Evolutionary conservation across 1,140 invertebrate genomes (phyloP).

Genomic region (Phymorhynchus buccinoides): DNA sequence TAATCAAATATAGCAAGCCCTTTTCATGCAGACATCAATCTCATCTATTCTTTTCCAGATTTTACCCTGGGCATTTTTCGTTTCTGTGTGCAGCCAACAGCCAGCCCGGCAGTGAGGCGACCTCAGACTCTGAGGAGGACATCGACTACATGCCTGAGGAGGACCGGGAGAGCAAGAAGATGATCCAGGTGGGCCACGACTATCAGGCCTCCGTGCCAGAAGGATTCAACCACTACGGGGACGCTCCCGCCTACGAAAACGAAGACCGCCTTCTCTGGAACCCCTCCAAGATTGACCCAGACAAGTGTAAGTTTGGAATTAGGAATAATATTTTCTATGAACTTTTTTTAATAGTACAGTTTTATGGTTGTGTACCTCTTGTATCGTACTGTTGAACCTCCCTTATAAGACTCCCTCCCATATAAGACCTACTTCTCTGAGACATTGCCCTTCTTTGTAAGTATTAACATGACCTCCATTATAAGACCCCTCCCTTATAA

Average conservation of each 20-base stretch:
- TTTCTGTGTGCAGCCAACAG: slow-evolving; percentile 72
- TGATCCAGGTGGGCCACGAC: slow-evolving; percentile 95
- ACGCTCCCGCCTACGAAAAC: slow-evolving; percentile 94
- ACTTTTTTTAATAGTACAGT: background rate
- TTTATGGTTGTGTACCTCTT: background rate
- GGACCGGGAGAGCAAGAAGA: slow-evolving; percentile 78
- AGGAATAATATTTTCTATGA: background rate
- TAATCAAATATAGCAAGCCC: no score
- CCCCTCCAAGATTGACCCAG: slow-evolving; percentile 83
- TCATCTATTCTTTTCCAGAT: no score
- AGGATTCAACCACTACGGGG: slow-evolving; percentile 91
- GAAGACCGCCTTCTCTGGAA: slow-evolving; percentile 96
- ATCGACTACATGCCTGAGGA: slow-evolving; percentile 49
- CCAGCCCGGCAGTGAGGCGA: slow-evolving; percentile 68
- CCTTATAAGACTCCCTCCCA: no score
- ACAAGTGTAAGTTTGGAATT: slow-evolving; percentile 75
- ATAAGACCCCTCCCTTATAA: no score
- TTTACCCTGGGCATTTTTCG: slow-evolving; percentile 35
- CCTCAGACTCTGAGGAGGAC: slow-evolving; percentile 75
- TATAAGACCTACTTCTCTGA: no score
- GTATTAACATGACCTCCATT: no score
- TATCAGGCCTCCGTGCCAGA: slow-evolving; percentile 95
- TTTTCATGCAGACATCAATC: no score
- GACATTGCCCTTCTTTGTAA: no score
- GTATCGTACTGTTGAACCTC: background rate